Percentiles rank a stretch among this genome's conserved stretches.
These are phyloP conservation scores for Leucophenga maculata DNA, from an alignment of 2,888 invertebrate species.

Conservation along the genomic window DNA sequence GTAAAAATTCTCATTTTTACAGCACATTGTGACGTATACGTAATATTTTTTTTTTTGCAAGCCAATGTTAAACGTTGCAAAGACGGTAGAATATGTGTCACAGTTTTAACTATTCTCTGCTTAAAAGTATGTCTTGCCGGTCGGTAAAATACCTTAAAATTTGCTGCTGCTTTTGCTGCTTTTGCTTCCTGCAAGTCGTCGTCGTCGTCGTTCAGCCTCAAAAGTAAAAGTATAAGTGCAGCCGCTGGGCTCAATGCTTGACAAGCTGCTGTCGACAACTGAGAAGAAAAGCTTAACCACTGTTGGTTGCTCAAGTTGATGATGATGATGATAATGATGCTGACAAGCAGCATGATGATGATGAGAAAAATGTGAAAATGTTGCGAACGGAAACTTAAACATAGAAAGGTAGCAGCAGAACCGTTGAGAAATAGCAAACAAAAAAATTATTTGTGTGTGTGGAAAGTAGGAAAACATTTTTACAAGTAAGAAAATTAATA, in stretches of 20 bases:
- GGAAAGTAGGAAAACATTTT: not conserved
- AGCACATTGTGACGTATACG: constrained; percentile 3
- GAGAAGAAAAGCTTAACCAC: not conserved
- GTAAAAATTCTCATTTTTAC: not conserved
- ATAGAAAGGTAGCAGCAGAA: not conserved
- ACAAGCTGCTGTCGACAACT: constrained; percentile 17
- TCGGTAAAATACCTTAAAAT: too few species aligned
- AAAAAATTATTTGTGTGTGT: too few species aligned
- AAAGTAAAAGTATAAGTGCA: too few species aligned
- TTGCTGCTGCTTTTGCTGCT: too few species aligned
- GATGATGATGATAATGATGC: not conserved
- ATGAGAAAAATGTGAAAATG: too few species aligned
- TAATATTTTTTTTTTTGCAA: constrained; percentile 7
- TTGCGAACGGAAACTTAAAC: not conserved
- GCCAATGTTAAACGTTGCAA: too few species aligned
- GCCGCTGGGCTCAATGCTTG: constrained; percentile 14
- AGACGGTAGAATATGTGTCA: constrained; percentile 2
- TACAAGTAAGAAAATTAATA: constrained; percentile 16
- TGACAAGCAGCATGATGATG: too few species aligned
- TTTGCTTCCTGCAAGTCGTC: too few species aligned
- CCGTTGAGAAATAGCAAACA: too few species aligned
- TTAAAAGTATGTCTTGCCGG: not conserved
- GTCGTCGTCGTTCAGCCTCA: too few species aligned
- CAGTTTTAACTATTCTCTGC: constrained; percentile 10
- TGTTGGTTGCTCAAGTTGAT: not conserved